Base-by-base conservation (phyloP, 2,113 vertebrate species). In the Symphodus melops region DNA sequence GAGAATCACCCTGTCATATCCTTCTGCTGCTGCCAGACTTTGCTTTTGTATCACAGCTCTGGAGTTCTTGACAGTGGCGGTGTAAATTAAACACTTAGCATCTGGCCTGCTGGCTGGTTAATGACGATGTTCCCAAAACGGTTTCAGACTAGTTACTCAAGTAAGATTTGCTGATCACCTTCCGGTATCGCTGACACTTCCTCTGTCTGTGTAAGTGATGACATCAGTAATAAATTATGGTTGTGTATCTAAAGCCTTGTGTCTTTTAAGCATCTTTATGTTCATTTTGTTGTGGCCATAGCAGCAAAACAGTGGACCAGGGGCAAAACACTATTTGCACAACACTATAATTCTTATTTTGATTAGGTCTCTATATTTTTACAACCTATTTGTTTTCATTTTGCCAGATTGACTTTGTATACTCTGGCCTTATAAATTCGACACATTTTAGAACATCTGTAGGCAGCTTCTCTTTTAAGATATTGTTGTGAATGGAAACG, bases 211-310 rank as follows among this genome's bases (percentile, higher is more conserved):
- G 86, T 82, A 90, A 90, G 88, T 88, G 89, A 90, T 84, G 77
- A 87, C 77, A 87, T 83, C 80, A 86, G 81, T 89, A 93, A 92
- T 93, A 93, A 93, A 94, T 66, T 83, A 88, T 89, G 86, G 85
- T 91, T 92, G 92, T 91, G 89, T 91, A 90, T 87, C 80, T 73
- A 63, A 86, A 77, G 10, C 11, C 11, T 49, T 57, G 60, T 66
- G 62, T 79, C 28, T 80, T 78, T 79, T 67, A 61, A 81, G 25
- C 42, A 57, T 86, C 28, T 72, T 28, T 63, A 9, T 41, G 20
- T 14, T 20, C 53, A 7, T 0, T 1, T 44, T 48, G 36, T 19
- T 4, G 11, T 13, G 12, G 46, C 1, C 54, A 16, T 33, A 13
- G 21, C 21, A 3, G 28, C 28, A 33, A 33, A 33, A 33, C 28